Conservation (phyloP, 2,113 vertebrate species). For the Mirza zaza region DNA sequence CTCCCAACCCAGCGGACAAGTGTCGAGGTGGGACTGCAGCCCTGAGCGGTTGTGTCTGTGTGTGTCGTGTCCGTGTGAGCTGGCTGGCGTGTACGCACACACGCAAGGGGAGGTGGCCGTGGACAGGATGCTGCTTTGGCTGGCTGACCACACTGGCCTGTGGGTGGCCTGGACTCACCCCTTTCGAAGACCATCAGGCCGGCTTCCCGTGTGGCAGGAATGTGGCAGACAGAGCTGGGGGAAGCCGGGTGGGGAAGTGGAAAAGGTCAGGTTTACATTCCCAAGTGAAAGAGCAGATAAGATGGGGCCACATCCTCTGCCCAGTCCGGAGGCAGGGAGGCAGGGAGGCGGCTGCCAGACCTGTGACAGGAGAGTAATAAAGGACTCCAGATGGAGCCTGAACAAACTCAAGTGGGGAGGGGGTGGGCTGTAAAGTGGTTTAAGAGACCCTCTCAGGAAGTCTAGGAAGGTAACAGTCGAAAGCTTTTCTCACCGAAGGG, state of each 20-base stretch:
- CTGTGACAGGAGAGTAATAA: background rate
- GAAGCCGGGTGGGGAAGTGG: background rate
- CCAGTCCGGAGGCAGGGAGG: background rate
- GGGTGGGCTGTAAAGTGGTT: background rate
- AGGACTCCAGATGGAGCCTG: background rate
- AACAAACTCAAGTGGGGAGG: background rate
- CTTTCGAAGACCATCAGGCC: background rate
- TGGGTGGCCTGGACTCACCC: background rate
- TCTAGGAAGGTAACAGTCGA: background rate
- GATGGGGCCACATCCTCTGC: background rate
- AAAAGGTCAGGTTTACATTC: slow-evolving; percentile 49
- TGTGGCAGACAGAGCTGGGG: background rate
- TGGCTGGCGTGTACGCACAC: background rate
- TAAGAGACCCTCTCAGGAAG: slow-evolving; percentile 63
- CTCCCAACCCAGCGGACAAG: slow-evolving; percentile 80
- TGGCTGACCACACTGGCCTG: background rate
- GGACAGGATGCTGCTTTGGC: accelerated
- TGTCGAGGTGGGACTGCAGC: slow-evolving; percentile 86
- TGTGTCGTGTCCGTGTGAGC: accelerated
- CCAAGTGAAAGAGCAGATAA: background rate
- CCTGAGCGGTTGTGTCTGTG: background rate
- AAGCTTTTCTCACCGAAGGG: background rate
- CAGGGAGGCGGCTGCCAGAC: background rate
- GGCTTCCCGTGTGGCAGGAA: background rate
- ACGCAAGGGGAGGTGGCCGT: background rate